phyloP scores from a whole-genome alignment of 2,888 invertebrate genomes.

The Synanthedon andrenaeformis region DNA sequence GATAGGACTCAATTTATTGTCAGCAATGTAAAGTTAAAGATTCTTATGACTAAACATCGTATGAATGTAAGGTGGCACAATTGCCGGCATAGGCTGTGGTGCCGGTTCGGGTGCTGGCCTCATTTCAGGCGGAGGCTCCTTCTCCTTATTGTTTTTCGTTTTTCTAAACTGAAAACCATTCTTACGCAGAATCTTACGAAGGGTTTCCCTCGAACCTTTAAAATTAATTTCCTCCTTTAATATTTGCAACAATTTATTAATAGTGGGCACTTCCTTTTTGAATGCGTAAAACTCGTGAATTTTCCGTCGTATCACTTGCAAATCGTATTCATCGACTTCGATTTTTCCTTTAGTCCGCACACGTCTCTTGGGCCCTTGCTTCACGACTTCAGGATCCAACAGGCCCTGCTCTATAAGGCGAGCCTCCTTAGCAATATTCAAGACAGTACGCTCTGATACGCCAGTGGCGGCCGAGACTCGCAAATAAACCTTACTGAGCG shows the following conservation, averaged over 20 bases:
- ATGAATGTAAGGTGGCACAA: slow-evolving; percentile 56
- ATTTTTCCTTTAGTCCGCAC: slow-evolving; percentile 58
- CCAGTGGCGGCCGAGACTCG: slow-evolving; percentile 61
- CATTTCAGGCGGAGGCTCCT: slow-evolving; percentile 38
- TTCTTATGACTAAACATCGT: slow-evolving; percentile 60
- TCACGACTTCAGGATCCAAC: slow-evolving; percentile 54
- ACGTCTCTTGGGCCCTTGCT: slow-evolving; percentile 52
- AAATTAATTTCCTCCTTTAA: slow-evolving; percentile 59
- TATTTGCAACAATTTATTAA: slow-evolving; percentile 55
- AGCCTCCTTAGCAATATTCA: slow-evolving; percentile 59
- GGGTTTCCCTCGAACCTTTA: slow-evolving; percentile 56
- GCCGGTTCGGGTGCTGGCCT: slow-evolving; percentile 21
- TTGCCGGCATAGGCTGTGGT: slow-evolving; percentile 40
- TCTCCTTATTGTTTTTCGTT: slow-evolving; percentile 57
- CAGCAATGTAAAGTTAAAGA: slow-evolving; percentile 22
- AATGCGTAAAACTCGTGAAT: slow-evolving; percentile 63
- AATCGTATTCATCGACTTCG: slow-evolving; percentile 57
- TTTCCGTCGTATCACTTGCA: slow-evolving; percentile 55
- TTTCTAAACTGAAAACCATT: slow-evolving; percentile 62
- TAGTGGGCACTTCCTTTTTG: slow-evolving; percentile 61
- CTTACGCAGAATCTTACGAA: slow-evolving; percentile 55
- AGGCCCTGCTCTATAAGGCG: slow-evolving; percentile 58
- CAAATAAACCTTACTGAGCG: slow-evolving; percentile 58
- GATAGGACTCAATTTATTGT: too few species aligned
- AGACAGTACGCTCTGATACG: slow-evolving; percentile 56